Evolutionary conservation across 2,113 vertebrate species (phyloP), one percentile per base, ranked within the genome.

Genomic region (Cacatua alba): DNA sequence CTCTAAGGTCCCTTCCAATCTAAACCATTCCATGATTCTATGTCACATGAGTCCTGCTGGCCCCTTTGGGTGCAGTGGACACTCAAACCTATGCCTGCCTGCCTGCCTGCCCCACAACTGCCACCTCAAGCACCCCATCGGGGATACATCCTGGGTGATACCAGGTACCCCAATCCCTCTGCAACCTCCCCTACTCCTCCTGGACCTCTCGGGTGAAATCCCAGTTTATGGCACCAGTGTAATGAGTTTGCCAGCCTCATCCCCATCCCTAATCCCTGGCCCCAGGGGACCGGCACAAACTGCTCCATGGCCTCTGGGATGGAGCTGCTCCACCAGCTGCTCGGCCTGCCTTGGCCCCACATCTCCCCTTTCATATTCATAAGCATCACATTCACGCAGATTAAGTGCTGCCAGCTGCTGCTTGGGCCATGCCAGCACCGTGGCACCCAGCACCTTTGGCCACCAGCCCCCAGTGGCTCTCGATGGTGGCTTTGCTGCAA

Each of bases 401-500:
- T 94, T 86, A 88, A 93, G 41, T 23, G 11, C 24, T 76, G 72
- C 69, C 95, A 95, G 93, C 93, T 95, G 95, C 94, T 19, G 15
- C 89, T 52, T 10, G 1, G 78, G 70, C 82, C 31, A 0, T 49
- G 91, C 81, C 80, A n/a, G 39, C 13, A 0, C 53, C 1, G 1
- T 3, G 20, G 16, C 49, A 21, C 78, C 51, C 81, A 51, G 72
- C 87, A 93, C 92, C 87, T 93, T 87, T 0, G 35, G 62, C 87
- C 87, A 55, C 87, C 26, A 1, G 62, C 55, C 23, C 15, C 43
- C 0, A 1, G 0, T 20, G 37, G 17, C 65, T 76, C 64, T n/a
- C 1, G 2, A 10, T 2, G 8, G n/a, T 12, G 49, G 49, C 78
- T 87, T 81, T 1, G 0, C 43, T 77, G 44, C 41, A 55, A 74